Evolutionary conservation across 2,888 invertebrate species (phyloP).

Genomic region (Saturnia pavonia): DNA sequence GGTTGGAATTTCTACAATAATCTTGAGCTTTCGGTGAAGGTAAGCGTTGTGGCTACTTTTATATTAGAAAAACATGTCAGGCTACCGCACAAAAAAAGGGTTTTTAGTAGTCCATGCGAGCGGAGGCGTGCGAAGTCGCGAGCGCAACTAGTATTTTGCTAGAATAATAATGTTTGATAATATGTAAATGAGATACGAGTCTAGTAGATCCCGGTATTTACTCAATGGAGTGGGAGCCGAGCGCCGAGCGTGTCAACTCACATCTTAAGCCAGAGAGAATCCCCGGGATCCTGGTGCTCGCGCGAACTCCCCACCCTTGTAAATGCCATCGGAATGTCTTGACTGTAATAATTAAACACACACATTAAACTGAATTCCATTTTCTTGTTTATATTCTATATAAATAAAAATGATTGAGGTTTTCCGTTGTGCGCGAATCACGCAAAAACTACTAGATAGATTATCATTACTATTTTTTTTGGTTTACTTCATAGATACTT

Average conservation of each 20-base stretch:
- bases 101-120: too few relatives aligned
- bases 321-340: background rate
- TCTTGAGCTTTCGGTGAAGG: too few relatives aligned
- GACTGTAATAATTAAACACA: background rate
- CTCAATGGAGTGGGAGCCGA: too few relatives aligned
- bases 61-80: too few relatives aligned
- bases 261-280: background rate
- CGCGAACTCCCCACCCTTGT: background rate
- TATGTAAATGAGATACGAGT: background rate
- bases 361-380: background rate
- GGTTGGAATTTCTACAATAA: too few relatives aligned
- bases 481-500: too few relatives aligned
- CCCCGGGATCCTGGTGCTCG: background rate
- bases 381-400: slow-evolving; percentile 3
- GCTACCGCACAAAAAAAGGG: too few relatives aligned
- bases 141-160: background rate
- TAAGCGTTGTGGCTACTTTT: too few relatives aligned
- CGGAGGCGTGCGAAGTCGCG: background rate
- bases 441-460: too few relatives aligned
- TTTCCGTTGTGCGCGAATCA: too few relatives aligned
- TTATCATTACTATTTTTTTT: too few relatives aligned
- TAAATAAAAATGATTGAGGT: too few relatives aligned
- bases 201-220: background rate
- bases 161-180: background rate
- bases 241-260: background rate